Evolutionary conservation across 2,797 vertebrate genomes (phyloP).

Genomic region (Rallus crepitans): DNA sequence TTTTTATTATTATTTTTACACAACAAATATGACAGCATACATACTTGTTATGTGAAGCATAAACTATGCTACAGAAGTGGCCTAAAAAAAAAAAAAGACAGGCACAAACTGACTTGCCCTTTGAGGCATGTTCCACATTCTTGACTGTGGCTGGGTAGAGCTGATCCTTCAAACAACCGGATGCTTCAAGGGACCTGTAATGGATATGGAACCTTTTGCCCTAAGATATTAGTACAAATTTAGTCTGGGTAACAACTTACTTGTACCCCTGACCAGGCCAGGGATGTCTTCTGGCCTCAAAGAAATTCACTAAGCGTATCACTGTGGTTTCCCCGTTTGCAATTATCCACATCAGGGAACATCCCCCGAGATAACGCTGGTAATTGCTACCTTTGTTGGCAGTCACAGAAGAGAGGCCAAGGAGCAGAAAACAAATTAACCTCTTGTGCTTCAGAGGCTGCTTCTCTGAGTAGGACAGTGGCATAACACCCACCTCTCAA

Average conservation of each 20-base stretch:
- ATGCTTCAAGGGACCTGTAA: constrained; percentile 11
- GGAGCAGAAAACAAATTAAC: background rate
- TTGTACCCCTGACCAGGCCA: constrained; percentile 5
- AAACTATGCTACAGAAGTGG: background rate
- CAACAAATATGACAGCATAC: background rate
- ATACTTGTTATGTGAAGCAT: background rate
- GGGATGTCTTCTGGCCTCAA: background rate
- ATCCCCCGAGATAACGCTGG: background rate
- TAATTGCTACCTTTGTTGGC: constrained; percentile 44
- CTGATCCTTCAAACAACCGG: background rate
- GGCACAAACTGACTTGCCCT: background rate
- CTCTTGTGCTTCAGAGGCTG: background rate
- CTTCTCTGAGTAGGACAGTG: background rate
- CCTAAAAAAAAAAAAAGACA: background rate
- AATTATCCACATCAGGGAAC: constrained; percentile 28
- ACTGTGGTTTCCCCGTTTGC: background rate
- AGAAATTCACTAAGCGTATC: background rate
- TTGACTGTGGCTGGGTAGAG: background rate
- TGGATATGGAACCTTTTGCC: background rate
- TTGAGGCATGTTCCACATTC: background rate
- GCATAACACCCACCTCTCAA: background rate
- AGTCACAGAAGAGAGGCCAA: constrained; percentile 33
- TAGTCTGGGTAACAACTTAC: background rate
- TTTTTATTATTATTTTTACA: background rate
- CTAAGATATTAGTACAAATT: constrained; percentile 12